Evolutionary conservation across 2,797 vertebrate species (phyloP).

Genomic region (Peromyscus melanophrys): DNA sequence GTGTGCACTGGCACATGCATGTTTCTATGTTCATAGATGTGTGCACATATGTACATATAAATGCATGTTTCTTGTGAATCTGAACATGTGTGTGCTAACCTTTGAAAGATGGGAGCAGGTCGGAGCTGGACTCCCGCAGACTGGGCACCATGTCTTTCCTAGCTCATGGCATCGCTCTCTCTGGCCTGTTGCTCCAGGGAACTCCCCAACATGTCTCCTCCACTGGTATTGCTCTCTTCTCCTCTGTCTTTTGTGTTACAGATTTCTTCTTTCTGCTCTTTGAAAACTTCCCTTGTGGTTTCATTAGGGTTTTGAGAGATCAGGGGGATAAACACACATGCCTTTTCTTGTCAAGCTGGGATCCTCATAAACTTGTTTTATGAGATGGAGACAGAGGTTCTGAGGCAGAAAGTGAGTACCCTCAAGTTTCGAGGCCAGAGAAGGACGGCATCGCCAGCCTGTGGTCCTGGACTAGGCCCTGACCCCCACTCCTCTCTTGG

Average conservation of each 20-base stretch:
- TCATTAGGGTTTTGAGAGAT: background rate
- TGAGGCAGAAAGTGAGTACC: background rate
- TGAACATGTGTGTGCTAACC: no score
- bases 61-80: no score
- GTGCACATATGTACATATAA: no score
- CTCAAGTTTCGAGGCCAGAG: rapidly evolving
- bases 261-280: background rate
- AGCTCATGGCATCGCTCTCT: background rate
- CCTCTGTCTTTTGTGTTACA: background rate
- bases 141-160: background rate
- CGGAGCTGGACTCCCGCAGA: no score
- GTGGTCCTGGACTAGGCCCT: rapidly evolving
- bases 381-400: background rate
- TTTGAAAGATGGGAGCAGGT: no score
- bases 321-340: rapidly evolving
- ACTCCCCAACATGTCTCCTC: background rate
- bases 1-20: no score
- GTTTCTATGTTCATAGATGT: no score
- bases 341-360: background rate
- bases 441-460: rapidly evolving
- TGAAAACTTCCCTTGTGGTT: background rate
- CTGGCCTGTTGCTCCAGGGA: background rate
- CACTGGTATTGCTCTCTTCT: background rate
- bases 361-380: background rate
- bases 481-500: rapidly evolving